These are phyloP conservation scores for Uropsilus gracilis DNA, from an alignment of 2,113 vertebrate species.

Conservation along the genomic window DNA sequence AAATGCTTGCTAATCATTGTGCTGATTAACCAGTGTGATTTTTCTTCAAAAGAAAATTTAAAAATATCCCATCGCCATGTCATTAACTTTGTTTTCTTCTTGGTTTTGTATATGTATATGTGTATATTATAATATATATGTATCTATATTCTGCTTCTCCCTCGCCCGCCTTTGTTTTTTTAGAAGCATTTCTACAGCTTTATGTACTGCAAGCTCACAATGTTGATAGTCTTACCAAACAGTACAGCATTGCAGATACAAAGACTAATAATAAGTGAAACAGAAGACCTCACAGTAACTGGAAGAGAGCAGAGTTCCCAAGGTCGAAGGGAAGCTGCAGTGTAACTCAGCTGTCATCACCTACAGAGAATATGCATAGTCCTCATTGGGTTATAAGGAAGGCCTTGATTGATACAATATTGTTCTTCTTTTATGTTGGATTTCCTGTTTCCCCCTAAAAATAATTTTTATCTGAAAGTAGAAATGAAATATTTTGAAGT, in stretches of 20 bases:
- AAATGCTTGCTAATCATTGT: neutral
- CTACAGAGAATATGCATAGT: constrained; percentile 12
- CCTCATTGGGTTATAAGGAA: constrained; percentile 46
- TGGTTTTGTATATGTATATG: neutral
- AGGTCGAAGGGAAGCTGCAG: constrained; percentile 83
- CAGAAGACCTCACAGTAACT: constrained; percentile 75
- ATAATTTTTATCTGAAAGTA: constrained; percentile 16
- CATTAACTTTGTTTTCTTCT: constrained; percentile 58
- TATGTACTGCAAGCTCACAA: neutral
- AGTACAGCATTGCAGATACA: constrained; percentile 82
- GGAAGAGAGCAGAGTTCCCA: constrained; percentile 75
- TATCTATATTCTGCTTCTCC: too few relatives aligned
- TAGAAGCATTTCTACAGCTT: constrained; percentile 49
- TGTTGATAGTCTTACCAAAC: constrained; percentile 59
- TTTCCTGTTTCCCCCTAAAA: constrained; percentile 40
- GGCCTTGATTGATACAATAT: constrained; percentile 47
- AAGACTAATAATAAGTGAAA: constrained; percentile 77
- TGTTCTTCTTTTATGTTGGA: neutral
- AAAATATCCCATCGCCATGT: constrained; percentile 18
- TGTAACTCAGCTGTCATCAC: constrained; percentile 63
- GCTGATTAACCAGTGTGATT: neutral
- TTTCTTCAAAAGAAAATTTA: neutral
- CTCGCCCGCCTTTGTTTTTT: neutral
- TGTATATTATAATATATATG: too few relatives aligned
- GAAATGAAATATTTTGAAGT: constrained; percentile 47